Percentiles rank a stretch among this genome's conserved stretches.
These are phyloP conservation scores for Drosophila barbarae DNA, from an alignment of 2,888 invertebrate genomes.

Conservation along the genomic window DNA sequence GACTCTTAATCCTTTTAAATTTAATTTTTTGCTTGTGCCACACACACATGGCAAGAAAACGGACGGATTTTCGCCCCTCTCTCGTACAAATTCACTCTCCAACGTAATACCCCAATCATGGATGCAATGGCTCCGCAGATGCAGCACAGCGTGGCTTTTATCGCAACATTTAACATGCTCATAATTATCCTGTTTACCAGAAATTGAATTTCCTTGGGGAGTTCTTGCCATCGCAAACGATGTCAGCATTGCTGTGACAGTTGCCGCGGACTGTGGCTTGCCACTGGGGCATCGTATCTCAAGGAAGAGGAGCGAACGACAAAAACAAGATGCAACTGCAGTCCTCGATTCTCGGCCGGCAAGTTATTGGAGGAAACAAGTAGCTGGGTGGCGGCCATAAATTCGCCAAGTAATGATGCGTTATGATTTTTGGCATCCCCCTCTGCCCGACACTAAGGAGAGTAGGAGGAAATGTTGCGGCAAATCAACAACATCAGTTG, in stretches of 20 bases:
- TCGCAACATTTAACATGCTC: conserved; percentile 76
- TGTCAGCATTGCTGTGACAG: conserved; percentile 65
- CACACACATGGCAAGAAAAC: conserved; percentile 49
- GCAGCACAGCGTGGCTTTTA: conserved; percentile 75
- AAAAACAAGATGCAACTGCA: conserved; percentile 55
- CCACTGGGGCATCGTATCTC: conserved; percentile 47
- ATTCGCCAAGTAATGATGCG: conserved; percentile 75
- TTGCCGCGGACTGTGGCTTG: conserved; percentile 50
- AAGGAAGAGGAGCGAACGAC: conserved; percentile 12
- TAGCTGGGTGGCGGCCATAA: conserved; percentile 55
- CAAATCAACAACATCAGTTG: conserved; percentile 45
- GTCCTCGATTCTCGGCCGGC: conserved; percentile 18
- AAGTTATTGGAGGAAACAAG: conserved; percentile 10
- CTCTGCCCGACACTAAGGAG: conserved; percentile 56
- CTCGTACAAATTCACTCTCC: conserved; percentile 57
- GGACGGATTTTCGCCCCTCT: conserved; percentile 26
- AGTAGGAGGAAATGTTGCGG: conserved; percentile 55
- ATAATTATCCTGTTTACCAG: conserved; percentile 76
- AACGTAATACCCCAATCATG: conserved; percentile 74
- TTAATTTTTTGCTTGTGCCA: conserved; percentile 47
- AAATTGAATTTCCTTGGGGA: conserved; percentile 74
- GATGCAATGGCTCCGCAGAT: conserved; percentile 40
- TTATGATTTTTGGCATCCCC: conserved; percentile 75
- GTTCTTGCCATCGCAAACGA: conserved; percentile 45
- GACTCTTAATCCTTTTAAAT: conserved; percentile 70